These are phyloP conservation scores for Rattus rattus DNA, from an alignment of 2,113 vertebrate species.

Conservation along the genomic window DNA sequence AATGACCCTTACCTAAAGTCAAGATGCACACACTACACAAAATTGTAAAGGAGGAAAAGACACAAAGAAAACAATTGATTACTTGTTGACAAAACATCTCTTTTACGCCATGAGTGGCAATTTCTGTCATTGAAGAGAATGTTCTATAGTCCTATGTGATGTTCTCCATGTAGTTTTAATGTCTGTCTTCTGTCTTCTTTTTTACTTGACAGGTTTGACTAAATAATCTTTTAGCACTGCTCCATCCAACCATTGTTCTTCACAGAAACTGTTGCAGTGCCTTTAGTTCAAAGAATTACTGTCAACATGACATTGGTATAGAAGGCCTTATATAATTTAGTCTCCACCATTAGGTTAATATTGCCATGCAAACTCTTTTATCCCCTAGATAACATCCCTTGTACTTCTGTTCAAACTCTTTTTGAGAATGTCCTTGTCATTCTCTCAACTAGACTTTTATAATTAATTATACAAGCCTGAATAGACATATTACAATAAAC, in stretches of 20 bases:
- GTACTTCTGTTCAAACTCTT: neutral
- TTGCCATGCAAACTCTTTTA: neutral
- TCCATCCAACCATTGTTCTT: neutral
- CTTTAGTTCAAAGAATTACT: neutral
- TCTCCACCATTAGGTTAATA: too few relatives aligned
- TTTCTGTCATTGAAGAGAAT: neutral
- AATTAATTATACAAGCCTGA: neutral
- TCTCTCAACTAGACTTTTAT: neutral
- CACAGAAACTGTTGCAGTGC: neutral
- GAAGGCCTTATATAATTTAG: neutral
- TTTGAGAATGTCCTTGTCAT: neutral
- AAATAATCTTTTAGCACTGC: neutral
- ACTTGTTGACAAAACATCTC: neutral
- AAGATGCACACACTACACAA: constrained; percentile 3
- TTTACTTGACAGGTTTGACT: neutral
- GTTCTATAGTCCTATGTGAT: neutral
- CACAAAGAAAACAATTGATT: neutral
- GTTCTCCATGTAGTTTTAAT: neutral
- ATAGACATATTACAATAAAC: neutral
- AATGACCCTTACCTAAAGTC: neutral
- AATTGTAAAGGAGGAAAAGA: neutral
- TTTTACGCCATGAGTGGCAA: neutral
- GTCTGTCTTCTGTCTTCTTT: neutral
- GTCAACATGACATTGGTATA: neutral
- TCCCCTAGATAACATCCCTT: neutral